Percentiles rank a stretch among this genome's conserved stretches.
These are phyloP conservation scores for Tiphia femorata DNA, from an alignment of 2,888 invertebrate species.

Conservation along the genomic window DNA sequence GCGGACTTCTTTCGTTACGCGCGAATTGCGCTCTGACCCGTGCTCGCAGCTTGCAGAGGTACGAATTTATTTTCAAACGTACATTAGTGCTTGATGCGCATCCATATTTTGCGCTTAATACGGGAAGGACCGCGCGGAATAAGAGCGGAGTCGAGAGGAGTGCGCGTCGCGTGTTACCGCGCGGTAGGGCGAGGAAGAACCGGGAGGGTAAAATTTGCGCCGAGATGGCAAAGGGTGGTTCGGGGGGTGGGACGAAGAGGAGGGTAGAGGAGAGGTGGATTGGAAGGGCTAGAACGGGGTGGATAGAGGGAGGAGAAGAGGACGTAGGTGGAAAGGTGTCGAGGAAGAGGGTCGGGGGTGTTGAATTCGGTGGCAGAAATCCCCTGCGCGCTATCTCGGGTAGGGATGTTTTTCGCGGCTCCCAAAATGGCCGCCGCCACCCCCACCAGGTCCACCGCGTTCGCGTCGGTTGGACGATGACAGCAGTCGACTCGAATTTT, in stretches of 20 bases:
- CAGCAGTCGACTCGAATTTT: constrained; percentile 63
- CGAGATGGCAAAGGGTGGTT: constrained; percentile 14
- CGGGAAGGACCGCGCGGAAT: constrained; percentile 18
- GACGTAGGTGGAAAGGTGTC: constrained; percentile 30
- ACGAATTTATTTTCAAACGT: constrained; percentile 47
- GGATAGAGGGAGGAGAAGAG: too few relatives aligned
- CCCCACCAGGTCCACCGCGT: constrained; percentile 42
- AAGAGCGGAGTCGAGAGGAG: constrained; percentile 6
- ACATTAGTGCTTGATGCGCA: constrained; percentile 56
- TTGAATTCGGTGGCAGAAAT: constrained; percentile 38
- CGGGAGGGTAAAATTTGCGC: constrained; percentile 25
- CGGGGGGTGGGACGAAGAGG: constrained; percentile 26
- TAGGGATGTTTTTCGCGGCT: constrained; percentile 68
- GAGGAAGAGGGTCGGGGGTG: constrained; percentile 19
- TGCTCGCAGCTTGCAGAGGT: constrained; percentile 15
- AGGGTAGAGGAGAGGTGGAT: constrained; percentile 36
- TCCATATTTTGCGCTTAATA: constrained; percentile 62
- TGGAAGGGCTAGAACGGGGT: constrained; percentile 27
- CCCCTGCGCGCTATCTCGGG: constrained; percentile 62
- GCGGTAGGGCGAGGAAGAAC: constrained; percentile 7
- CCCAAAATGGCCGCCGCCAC: constrained; percentile 68
- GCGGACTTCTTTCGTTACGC: too few relatives aligned
- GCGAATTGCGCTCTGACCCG: not conserved
- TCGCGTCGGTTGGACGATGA: constrained; percentile 34
- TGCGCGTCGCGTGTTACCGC: constrained; percentile 8